Evolutionary conservation across 2,888 invertebrate species (phyloP), one percentile per base, ranked within the genome.

Genomic region (Tanaodytes sp.): DNA sequence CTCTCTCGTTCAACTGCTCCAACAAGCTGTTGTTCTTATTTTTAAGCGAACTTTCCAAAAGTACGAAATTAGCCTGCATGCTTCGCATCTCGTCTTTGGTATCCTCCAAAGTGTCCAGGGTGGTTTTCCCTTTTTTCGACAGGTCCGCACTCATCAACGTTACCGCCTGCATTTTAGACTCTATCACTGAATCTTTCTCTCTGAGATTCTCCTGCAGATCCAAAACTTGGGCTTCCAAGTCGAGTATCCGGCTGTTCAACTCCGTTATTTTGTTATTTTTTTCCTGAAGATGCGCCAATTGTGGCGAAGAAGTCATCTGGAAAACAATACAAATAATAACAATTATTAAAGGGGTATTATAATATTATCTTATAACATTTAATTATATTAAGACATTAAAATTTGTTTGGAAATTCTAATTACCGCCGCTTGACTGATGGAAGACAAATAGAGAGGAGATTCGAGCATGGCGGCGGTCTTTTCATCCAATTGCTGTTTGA

Each of bases 141-240:
- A 93, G 86, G 84, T 90, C 91, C 75, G 92, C 92, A 4, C 92
- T 90, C 89, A 93, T 91, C 40, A 93, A 86, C 14, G 91, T 90
- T 39, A 91, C 89, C 20, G 95, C 93, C 86, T 91, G 91, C 76
- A 93, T 93, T 82, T 93, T 89, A 3, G 93, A 91, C 83, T 92
- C 91, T 78, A 95, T 92, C 49, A 95, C 92, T 78, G 92, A 91
- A 85, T 94, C 93, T 83, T 94, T 93, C 85, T 94, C 93, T 79
- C 90, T 91, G 2, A 94, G 87, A 84, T 91, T 91, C 82, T 95
- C 95, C 85, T 94, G 93, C 48, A 93, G 87, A 83, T 96, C 96
- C 72, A 95, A 84, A 45, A 95, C 89, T 67, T 88, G 89, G 6
- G 90, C 89, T 84, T 95, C 94, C 82, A 93, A 87, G 76, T 92